Evolutionary conservation across 2,113 vertebrate species (phyloP).

Genomic region (Mungos mungo): DNA sequence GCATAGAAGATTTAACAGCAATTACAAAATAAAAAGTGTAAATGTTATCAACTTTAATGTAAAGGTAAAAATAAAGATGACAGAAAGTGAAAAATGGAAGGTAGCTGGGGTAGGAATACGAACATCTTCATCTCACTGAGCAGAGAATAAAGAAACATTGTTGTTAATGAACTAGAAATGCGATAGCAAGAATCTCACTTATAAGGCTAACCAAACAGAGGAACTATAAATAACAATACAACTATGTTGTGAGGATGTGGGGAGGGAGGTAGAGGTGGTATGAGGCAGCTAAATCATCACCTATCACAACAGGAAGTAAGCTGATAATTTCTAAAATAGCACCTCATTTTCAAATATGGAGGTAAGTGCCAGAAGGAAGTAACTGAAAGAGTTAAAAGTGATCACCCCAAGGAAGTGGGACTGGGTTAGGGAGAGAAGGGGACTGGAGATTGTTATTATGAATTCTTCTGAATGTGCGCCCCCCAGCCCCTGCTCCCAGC

Average conservation of each 20-base stretch:
- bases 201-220: conserved; percentile 23
- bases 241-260: conserved; percentile 34
- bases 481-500: rapidly evolving
- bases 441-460: background rate
- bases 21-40: background rate
- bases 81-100: background rate
- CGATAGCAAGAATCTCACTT: conserved; percentile 13
- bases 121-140: background rate
- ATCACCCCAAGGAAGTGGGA: background rate
- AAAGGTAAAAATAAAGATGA: background rate
- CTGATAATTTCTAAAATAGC: conserved; percentile 39
- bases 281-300: background rate
- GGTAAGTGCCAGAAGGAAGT: background rate
- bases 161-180: background rate
- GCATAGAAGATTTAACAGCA: background rate
- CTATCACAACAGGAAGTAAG: conserved; percentile 57
- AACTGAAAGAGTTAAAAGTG: background rate
- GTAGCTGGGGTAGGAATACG: background rate
- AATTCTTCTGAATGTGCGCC: background rate
- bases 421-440: background rate
- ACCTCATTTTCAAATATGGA: background rate
- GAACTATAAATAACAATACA: conserved; percentile 50
- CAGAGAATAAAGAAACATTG: background rate
- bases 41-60: background rate
- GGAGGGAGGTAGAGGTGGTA: background rate